phyloP scores from a whole-genome alignment of 2,797 vertebrate species.

The Eidolon dupreanum region DNA sequence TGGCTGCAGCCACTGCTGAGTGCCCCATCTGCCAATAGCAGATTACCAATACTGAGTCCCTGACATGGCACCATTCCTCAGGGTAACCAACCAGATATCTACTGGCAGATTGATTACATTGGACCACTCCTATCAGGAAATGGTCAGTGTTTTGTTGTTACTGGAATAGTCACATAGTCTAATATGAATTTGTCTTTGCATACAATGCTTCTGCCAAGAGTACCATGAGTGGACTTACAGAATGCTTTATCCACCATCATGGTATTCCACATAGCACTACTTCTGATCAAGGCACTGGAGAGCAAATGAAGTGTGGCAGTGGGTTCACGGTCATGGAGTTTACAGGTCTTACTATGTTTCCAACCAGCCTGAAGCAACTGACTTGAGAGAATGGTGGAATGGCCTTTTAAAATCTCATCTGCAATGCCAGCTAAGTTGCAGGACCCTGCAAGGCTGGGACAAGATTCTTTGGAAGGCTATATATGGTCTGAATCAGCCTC shows the following conservation, averaged over 20 bases:
- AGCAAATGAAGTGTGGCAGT: background rate
- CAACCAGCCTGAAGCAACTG: background rate
- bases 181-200: background rate
- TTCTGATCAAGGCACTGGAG: background rate
- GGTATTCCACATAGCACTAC: background rate
- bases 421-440: background rate
- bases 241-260: background rate
- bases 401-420: background rate
- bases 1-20: background rate
- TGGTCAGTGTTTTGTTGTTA: background rate
- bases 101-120: background rate
- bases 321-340: background rate
- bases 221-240: background rate
- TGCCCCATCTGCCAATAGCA: background rate
- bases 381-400: background rate
- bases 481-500: background rate
- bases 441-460: background rate
- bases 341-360: background rate
- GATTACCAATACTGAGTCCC: background rate
- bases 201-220: background rate
- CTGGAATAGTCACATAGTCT: background rate
- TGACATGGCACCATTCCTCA: background rate
- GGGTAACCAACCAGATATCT: background rate
- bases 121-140: background rate
- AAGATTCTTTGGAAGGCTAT: background rate